phyloP scores from a whole-genome alignment of 2,113 vertebrate species.

The Phalacrocorax carbo region DNA sequence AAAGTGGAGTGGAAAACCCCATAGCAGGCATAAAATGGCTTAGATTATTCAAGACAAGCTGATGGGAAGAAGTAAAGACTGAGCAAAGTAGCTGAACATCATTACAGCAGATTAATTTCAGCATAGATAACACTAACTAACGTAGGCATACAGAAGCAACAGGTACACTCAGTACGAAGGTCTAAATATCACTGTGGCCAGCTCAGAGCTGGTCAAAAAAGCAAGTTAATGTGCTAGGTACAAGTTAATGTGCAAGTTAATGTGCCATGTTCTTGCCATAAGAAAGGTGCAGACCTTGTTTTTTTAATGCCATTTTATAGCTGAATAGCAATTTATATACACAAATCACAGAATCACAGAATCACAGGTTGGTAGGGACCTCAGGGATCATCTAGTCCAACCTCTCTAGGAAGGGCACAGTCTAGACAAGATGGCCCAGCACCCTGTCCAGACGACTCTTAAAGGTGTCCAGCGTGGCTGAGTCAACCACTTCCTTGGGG shows the following conservation, averaged over 20 bases:
- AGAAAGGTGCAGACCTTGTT: accelerated
- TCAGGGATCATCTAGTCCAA: too few relatives aligned
- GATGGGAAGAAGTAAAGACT: not conserved
- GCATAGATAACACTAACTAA: not conserved
- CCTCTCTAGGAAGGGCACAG: too few relatives aligned
- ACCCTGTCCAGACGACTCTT: too few relatives aligned
- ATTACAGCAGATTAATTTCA: not conserved
- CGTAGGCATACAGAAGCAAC: not conserved
- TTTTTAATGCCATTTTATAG: not conserved
- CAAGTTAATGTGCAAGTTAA: not conserved
- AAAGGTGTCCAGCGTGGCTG: too few relatives aligned
- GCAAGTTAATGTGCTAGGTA: not conserved
- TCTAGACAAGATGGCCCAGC: too few relatives aligned
- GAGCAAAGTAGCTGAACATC: not conserved
- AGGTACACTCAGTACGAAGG: not conserved
- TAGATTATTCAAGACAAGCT: not conserved
- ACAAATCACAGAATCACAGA: too few relatives aligned
- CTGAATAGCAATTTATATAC: not conserved
- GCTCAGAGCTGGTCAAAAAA: not conserved
- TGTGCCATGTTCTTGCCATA: not conserved
- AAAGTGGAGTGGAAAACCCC: not conserved
- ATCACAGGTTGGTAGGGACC: too few relatives aligned
- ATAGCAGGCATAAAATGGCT: not conserved
- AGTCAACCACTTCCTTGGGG: too few relatives aligned
- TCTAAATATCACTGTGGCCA: not conserved